phyloP scores from a whole-genome alignment of 2,888 invertebrate genomes.

The Serripes groenlandicus region DNA sequence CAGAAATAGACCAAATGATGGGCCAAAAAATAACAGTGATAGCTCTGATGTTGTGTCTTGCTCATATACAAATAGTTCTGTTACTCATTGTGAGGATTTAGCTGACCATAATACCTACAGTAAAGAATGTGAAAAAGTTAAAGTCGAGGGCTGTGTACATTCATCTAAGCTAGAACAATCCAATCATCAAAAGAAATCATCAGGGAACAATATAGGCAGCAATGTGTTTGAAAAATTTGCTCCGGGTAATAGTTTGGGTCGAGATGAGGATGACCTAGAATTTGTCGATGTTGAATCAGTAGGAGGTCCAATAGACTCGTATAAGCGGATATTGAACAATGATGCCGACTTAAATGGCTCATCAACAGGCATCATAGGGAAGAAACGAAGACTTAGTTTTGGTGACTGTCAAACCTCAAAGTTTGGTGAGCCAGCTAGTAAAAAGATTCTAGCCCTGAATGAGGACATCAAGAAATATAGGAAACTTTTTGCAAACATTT shows the following conservation, averaged over 20 bases:
- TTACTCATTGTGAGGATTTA: background rate
- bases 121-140: background rate
- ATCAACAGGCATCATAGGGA: background rate
- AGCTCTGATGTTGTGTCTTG: background rate
- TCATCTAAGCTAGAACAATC: background rate
- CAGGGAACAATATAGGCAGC: constrained; percentile 30
- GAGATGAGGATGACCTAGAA: background rate
- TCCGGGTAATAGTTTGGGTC: background rate
- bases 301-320: constrained; percentile 17
- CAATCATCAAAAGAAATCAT: background rate
- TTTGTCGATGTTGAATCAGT: constrained; percentile 48
- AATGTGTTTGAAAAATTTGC: constrained; percentile 63
- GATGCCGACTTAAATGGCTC: background rate
- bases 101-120: background rate
- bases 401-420: constrained; percentile 31
- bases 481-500: constrained; percentile 50
- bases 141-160: background rate
- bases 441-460: constrained; percentile 43
- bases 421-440: constrained; percentile 47
- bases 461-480: constrained; percentile 43
- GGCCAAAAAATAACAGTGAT: background rate
- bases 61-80: background rate
- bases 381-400: constrained; percentile 62
- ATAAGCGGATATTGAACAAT: background rate
- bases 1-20: constrained; percentile 18